Percentiles rank a stretch among this genome's conserved stretches.
Evolutionary conservation across 2,888 invertebrate species (phyloP).

Genomic region (Rhamnusium bicolor): DNA sequence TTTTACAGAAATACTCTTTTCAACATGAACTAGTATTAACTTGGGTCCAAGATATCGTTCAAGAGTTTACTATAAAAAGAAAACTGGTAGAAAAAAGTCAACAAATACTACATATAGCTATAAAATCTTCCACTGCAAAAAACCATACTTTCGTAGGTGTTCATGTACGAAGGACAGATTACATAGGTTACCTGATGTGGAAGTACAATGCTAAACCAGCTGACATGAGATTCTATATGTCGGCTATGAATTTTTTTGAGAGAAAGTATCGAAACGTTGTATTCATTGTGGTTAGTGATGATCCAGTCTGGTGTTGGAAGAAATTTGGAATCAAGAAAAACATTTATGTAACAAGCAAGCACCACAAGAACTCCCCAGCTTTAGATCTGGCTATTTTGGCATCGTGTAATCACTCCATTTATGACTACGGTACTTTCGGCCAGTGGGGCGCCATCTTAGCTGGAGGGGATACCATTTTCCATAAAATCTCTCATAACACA

Average conservation of each 20-base stretch:
- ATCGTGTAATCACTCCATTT: constrained; percentile 73
- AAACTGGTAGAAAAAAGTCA: constrained; percentile 71
- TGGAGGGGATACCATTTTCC: constrained; percentile 71
- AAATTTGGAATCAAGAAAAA: constrained; percentile 66
- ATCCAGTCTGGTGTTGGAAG: constrained; percentile 71
- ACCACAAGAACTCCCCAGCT: constrained; percentile 66
- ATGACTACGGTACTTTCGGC: constrained; percentile 73
- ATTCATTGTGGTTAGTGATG: constrained; percentile 72
- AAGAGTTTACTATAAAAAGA: constrained; percentile 74
- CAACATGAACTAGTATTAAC: constrained; percentile 74
- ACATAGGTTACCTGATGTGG: constrained; percentile 73
- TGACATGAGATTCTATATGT: constrained; percentile 66
- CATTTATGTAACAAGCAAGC: constrained; percentile 68
- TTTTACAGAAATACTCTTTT: constrained; percentile 73
- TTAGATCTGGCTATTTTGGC: constrained; percentile 72
- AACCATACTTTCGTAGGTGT: constrained; percentile 72
- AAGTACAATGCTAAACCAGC: constrained; percentile 71
- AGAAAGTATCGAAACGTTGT: constrained; percentile 66
- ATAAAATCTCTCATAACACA: constrained; percentile 69
- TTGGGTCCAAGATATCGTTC: constrained; percentile 74
- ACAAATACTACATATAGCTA: constrained; percentile 53
- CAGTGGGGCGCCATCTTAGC: constrained; percentile 73
- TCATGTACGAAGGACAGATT: constrained; percentile 75
- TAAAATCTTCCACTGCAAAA: constrained; percentile 43
- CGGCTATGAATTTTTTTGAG: constrained; percentile 71